Evolutionary conservation across 2,113 vertebrate genomes (phyloP).

Genomic region (Silurus asotus): DNA sequence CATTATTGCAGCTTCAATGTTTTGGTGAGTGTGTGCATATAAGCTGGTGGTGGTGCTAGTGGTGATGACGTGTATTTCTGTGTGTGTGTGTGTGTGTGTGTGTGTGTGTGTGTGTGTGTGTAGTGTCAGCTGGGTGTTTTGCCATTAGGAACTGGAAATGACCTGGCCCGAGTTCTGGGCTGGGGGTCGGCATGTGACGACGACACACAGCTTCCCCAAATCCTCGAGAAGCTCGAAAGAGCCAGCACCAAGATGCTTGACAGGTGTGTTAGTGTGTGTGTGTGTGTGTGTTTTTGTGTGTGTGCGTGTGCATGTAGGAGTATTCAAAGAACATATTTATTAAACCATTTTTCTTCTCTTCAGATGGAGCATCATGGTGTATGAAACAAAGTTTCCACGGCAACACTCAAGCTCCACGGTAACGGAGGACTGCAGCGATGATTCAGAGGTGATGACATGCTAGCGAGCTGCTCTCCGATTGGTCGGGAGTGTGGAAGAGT

Average conservation of each 20-base stretch:
- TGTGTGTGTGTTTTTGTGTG: not conserved
- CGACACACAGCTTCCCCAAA: conserved; percentile 91
- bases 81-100: not conserved
- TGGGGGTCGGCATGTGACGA: conserved; percentile 98
- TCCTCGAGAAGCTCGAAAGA: conserved; percentile 94
- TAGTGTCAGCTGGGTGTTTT: conserved; percentile 95
- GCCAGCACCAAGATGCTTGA: conserved; percentile 98
- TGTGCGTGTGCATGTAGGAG: conserved; percentile 59
- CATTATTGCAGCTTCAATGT: not conserved
- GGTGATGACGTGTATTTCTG: not conserved
- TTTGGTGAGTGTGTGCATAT: not conserved
- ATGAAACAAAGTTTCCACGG: conserved; percentile 91
- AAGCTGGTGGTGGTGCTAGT: no score
- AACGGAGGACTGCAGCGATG: conserved; percentile 86
- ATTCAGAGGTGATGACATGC: conserved; percentile 84
- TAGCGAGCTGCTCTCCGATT: conserved; percentile 6
- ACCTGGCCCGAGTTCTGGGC: conserved; percentile 91
- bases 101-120: conserved; percentile 12
- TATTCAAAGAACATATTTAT: not conserved
- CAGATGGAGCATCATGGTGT: conserved; percentile 98
- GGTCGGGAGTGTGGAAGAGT: not conserved
- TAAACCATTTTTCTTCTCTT: conserved; percentile 23
- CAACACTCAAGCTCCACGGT: conserved; percentile 80
- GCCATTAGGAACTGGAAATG: conserved; percentile 93
- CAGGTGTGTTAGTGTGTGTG: conserved; percentile 70